Percentiles rank a stretch among this genome's conserved stretches.
phyloP scores from a whole-genome alignment of 2,113 vertebrate genomes.

The Alligator sinensis region DNA sequence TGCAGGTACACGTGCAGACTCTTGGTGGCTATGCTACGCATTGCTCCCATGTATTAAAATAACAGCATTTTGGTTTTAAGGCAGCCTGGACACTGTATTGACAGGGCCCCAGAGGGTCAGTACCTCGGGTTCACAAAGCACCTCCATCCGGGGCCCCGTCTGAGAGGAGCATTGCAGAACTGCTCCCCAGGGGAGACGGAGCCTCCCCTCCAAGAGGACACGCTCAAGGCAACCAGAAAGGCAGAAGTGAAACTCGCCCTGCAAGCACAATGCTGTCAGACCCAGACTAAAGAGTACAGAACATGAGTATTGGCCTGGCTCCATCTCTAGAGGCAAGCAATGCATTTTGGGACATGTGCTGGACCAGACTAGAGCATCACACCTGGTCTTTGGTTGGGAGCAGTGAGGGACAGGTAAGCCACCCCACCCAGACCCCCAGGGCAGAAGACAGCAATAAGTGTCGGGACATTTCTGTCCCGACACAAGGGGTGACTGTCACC shows the following conservation, averaged over 20 bases:
- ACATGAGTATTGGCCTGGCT: background rate
- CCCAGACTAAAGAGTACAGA: background rate
- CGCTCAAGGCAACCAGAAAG: background rate
- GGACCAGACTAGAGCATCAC: background rate
- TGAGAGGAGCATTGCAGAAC: background rate
- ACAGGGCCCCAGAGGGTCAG: background rate
- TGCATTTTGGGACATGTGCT: background rate
- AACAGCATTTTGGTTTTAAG: background rate
- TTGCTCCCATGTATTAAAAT: background rate
- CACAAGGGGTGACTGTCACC: background rate
- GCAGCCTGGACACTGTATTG: background rate
- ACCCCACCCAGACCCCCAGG: background rate
- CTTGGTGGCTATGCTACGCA: too few relatives aligned
- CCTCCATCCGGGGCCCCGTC: background rate
- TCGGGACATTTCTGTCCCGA: background rate
- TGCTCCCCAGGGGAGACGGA: background rate
- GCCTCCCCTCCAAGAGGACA: background rate
- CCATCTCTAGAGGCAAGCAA: background rate
- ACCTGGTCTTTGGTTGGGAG: background rate
- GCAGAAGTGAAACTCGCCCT: background rate
- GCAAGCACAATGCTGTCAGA: background rate
- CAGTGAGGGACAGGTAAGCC: background rate
- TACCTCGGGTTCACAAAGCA: too few relatives aligned
- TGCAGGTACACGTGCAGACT: too few relatives aligned
- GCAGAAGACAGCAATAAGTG: too few relatives aligned